Evolutionary conservation across 2,888 invertebrate genomes (phyloP).

Genomic region (Mimachlamys varia): DNA sequence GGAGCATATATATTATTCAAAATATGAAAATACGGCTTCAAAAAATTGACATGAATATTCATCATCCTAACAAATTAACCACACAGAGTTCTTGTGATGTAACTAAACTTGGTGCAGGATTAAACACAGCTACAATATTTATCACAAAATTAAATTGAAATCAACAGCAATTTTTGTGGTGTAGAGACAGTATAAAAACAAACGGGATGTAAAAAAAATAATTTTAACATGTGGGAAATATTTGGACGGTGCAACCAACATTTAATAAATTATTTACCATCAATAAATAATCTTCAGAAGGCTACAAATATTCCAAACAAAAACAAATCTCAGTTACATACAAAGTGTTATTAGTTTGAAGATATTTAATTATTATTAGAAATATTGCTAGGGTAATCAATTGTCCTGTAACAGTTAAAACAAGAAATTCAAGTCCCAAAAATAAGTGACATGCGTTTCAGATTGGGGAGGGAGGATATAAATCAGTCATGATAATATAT

Average conservation of each 20-base stretch:
- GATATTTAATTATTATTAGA: no score
- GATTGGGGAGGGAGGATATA: no score
- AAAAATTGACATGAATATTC: neutral
- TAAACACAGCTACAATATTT: neutral
- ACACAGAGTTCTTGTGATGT: neutral
- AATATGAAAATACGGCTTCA: neutral
- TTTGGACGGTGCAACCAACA: neutral
- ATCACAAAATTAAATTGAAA: neutral
- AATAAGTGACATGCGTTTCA: no score
- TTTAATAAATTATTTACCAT: neutral
- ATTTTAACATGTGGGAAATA: neutral
- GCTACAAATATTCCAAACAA: conserved; percentile 6
- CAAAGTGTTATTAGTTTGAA: no score
- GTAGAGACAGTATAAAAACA: neutral
- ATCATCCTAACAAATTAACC: neutral
- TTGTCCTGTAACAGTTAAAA: no score
- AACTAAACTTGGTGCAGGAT: neutral
- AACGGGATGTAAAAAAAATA: neutral
- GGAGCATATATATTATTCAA: neutral
- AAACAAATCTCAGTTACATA: conserved; percentile 8
- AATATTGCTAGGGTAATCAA: no score
- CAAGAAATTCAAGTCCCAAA: no score
- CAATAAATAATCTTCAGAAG: conserved; percentile 10
- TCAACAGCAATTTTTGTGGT: neutral
- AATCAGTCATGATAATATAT: neutral